Evolutionary conservation across 2,797 vertebrate species (phyloP).

Genomic region (Sparidentex hasta): DNA sequence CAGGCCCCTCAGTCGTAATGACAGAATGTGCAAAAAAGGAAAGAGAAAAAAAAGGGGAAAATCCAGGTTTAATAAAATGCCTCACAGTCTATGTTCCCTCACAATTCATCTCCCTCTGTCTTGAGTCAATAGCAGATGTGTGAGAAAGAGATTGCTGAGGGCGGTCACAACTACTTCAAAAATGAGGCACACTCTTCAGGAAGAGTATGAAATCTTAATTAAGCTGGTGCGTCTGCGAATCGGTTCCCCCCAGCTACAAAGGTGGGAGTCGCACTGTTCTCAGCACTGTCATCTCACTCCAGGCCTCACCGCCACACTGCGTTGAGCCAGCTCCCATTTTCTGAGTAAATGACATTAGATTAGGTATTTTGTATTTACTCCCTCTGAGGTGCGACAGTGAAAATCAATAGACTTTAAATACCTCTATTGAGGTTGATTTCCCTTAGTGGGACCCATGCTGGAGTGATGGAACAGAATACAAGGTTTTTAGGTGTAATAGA

Average conservation of each 20-base stretch:
- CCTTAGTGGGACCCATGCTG: slow-evolving; percentile 24
- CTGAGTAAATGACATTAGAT: slow-evolving; percentile 71
- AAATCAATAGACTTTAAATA: slow-evolving; percentile 76
- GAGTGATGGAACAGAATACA: slow-evolving; percentile 5
- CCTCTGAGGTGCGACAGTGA: slow-evolving; percentile 55
- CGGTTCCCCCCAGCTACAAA: slow-evolving; percentile 54
- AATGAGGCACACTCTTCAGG: slow-evolving; percentile 69
- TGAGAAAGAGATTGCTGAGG: slow-evolving; percentile 67
- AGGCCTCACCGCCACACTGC: slow-evolving; percentile 31
- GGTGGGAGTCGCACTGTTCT: slow-evolving; percentile 58
- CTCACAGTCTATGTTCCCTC: slow-evolving; percentile 57
- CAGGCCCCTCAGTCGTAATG: slow-evolving; percentile 39
- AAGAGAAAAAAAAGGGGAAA: slow-evolving; percentile 12
- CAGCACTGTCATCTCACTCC: slow-evolving; percentile 34
- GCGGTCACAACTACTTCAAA: slow-evolving; percentile 69
- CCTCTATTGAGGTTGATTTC: slow-evolving; percentile 53
- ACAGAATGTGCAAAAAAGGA: background rate
- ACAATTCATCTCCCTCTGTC: slow-evolving; percentile 62
- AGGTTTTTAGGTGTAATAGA: slow-evolving; percentile 13
- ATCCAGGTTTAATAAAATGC: slow-evolving; percentile 61
- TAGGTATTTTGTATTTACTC: slow-evolving; percentile 74
- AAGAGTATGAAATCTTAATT: slow-evolving; percentile 82
- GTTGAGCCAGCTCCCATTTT: slow-evolving; percentile 61
- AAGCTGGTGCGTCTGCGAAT: slow-evolving; percentile 65
- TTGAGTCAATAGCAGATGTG: slow-evolving; percentile 75